A percentile compares a stretch with the other conserved stretches of the same genome.
phyloP scores from a whole-genome alignment of 1,140 invertebrate species.

The Tyrophagus putrescentiae region DNA sequence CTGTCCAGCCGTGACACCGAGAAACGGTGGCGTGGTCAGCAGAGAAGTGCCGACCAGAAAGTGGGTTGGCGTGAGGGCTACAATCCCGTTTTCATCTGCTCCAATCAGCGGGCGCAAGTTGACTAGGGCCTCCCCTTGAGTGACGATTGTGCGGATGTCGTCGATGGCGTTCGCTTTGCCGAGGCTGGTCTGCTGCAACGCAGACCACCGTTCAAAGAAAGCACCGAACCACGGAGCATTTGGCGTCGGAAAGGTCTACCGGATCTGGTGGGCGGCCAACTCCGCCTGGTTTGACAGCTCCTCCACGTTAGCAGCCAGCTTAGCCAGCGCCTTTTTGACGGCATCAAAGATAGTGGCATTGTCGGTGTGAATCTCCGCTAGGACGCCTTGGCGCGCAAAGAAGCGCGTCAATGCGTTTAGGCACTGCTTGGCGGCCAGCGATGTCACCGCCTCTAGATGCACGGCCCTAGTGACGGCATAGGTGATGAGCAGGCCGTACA shows the following conservation, averaged over 20 bases:
- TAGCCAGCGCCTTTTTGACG: slow-evolving; percentile 6
- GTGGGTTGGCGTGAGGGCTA: neutral
- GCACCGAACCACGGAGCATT: neutral
- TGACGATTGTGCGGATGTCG: neutral
- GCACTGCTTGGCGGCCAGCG: slow-evolving; percentile 17
- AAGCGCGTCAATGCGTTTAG: slow-evolving; percentile 29
- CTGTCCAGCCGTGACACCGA: neutral
- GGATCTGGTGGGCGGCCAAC: neutral
- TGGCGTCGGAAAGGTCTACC: neutral
- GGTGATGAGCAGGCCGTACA: slow-evolving; percentile 23
- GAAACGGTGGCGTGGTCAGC: neutral
- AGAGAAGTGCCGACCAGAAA: neutral
- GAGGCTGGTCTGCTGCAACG: too few species aligned
- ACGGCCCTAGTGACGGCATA: slow-evolving; percentile 24
- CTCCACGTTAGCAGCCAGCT: neutral
- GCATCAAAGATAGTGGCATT: slow-evolving; percentile 32
- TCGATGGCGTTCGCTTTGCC: too few species aligned
- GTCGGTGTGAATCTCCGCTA: slow-evolving; percentile 26
- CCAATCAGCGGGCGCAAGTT: neutral
- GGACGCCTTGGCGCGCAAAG: slow-evolving; percentile 26
- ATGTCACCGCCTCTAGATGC: slow-evolving; percentile 25
- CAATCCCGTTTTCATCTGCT: neutral
- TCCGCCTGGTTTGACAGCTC: neutral
- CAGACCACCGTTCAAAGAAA: too few species aligned
- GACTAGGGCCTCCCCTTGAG: neutral